These are phyloP conservation scores for Eudasyphora cyanicolor DNA, from an alignment of 2,888 invertebrate genomes.

Conservation along the genomic window DNA sequence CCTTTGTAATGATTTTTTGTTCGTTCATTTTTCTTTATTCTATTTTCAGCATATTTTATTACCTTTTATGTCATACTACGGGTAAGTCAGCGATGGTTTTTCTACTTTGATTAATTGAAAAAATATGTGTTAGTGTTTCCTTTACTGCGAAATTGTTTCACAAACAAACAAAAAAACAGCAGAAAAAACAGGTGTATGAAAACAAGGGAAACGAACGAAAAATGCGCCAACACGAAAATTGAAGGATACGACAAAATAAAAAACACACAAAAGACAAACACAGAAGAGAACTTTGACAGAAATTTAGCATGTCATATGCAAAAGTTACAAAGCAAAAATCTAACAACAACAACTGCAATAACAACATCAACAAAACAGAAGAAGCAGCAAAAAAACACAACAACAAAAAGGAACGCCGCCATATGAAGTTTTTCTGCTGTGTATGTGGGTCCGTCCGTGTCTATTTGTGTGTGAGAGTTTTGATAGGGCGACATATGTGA, in stretches of 20 bases:
- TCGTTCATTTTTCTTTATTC: constrained; percentile 13
- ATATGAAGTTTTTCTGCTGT: constrained; percentile 57
- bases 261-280: too few species aligned
- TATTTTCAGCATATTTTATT: constrained; percentile 54
- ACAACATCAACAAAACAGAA: constrained; percentile 19
- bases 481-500: constrained; percentile 60
- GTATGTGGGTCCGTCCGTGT: too few species aligned
- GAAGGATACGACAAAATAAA: too few species aligned
- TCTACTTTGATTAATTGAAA: constrained; percentile 63
- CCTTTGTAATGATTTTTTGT: constrained; percentile 22
- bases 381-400: not conserved
- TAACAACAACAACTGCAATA: not conserved
- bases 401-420: constrained; percentile 42
- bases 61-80: constrained; percentile 48
- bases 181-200: not conserved
- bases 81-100: constrained; percentile 49
- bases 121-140: constrained; percentile 46
- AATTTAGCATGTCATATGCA: constrained; percentile 63
- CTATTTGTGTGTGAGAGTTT: too few species aligned
- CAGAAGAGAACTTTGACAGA: constrained; percentile 56
- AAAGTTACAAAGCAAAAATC: constrained; percentile 60
- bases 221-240: constrained; percentile 23
- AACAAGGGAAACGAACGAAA: constrained; percentile 42
- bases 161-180: constrained; percentile 17
- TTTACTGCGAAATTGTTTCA: constrained; percentile 18